phyloP scores from a whole-genome alignment of 2,113 vertebrate genomes.

The Trogon melanurus region DNA sequence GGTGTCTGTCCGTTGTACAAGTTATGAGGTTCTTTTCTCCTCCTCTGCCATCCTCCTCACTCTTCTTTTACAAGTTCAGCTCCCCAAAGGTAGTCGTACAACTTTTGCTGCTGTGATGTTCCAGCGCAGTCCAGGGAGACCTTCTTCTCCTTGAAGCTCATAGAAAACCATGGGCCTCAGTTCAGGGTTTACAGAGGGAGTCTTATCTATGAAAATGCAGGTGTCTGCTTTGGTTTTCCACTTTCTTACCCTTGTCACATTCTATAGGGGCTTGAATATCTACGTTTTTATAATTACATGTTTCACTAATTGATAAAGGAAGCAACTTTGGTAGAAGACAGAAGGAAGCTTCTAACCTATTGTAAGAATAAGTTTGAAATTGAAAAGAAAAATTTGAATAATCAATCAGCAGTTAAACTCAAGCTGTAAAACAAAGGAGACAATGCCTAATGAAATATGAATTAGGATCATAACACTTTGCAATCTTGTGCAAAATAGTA shows the following conservation, averaged over 20 bases:
- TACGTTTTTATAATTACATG: neutral
- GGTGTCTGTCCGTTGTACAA: fast-evolving
- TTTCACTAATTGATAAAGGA: neutral
- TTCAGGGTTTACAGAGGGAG: neutral
- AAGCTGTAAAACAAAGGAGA: neutral
- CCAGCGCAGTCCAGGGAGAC: neutral
- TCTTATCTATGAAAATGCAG: neutral
- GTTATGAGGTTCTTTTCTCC: neutral
- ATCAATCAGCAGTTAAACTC: neutral
- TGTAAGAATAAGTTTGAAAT: neutral
- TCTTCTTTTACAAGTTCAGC: neutral
- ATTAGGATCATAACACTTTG: neutral
- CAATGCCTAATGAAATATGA: neutral
- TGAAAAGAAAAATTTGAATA: neutral
- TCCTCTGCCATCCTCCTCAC: neutral
- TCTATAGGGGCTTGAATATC: neutral
- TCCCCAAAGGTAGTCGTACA: neutral
- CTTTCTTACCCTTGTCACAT: neutral
- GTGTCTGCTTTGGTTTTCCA: neutral
- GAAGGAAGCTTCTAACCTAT: neutral
- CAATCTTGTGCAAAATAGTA: neutral
- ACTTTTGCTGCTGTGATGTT: neutral
- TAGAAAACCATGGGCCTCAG: neutral
- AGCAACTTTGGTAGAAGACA: neutral
- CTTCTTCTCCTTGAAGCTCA: neutral